Evolutionary conservation across 2,888 invertebrate genomes (phyloP).

Genomic region (Poecilobothrus nobilitatus): DNA sequence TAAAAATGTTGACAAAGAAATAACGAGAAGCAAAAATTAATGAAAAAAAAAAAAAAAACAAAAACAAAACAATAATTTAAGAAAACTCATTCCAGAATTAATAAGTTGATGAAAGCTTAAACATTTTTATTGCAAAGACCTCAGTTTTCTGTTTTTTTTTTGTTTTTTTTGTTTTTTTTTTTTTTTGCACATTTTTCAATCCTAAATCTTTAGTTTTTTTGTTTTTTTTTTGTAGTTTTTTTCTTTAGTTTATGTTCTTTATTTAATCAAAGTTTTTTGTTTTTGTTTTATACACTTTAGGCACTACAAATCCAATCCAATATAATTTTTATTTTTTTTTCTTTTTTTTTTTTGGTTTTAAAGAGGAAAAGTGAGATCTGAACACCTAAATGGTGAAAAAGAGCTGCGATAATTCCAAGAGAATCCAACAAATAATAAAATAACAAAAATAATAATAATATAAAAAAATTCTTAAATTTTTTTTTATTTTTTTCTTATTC

Average conservation of each 20-base stretch:
- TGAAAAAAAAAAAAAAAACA: too few relatives aligned
- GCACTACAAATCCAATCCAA: neutral
- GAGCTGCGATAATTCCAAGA: neutral
- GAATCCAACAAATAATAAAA: too few relatives aligned
- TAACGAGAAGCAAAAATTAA: neutral
- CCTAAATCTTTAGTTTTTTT: too few relatives aligned
- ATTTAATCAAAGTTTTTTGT: neutral
- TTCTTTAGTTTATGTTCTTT: neutral
- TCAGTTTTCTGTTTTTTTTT: neutral
- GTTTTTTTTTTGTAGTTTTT: too few relatives aligned
- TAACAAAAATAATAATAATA: too few relatives aligned
- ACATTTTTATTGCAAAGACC: neutral
- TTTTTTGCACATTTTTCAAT: neutral
- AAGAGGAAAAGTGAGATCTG: slow-evolving; percentile 2
- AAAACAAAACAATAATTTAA: too few relatives aligned
- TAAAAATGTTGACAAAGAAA: neutral
- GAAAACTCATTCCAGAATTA: neutral
- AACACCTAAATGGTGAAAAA: neutral
- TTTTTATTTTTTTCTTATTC: too few relatives aligned
- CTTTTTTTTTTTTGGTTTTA: neutral
- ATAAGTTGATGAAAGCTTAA: neutral
- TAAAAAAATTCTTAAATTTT: too few relatives aligned
- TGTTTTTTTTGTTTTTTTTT: neutral
- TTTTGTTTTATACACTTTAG: neutral
- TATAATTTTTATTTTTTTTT: neutral